Percentiles rank a stretch among this genome's conserved stretches.
phyloP scores from a whole-genome alignment of 2,797 vertebrate genomes.

The Mus minutoides region DNA sequence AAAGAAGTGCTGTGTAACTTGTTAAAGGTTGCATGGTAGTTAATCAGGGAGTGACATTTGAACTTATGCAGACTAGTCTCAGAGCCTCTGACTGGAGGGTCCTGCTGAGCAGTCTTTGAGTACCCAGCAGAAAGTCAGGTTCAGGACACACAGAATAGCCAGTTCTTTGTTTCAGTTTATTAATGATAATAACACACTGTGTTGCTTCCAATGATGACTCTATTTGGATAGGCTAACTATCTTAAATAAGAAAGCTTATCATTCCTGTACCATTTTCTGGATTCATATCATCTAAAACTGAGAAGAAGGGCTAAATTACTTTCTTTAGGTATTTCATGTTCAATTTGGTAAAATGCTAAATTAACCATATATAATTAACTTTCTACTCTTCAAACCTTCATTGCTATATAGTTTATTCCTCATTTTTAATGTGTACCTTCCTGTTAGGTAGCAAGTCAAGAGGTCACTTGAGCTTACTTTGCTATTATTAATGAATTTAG shows the following conservation, averaged over 20 bases:
- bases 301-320: constrained; percentile 25
- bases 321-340: constrained; percentile 51
- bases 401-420: constrained; percentile 16
- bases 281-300: constrained; percentile 21
- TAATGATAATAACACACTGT: neutral
- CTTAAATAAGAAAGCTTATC: constrained; percentile 12
- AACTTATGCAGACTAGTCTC: neutral
- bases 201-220: constrained; percentile 36
- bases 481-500: constrained; percentile 25
- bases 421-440: constrained; percentile 20
- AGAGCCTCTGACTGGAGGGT: neutral
- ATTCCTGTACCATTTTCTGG: neutral
- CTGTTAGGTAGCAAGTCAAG: neutral
- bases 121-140: neutral
- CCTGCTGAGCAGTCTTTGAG: neutral
- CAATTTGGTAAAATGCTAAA: constrained; percentile 1
- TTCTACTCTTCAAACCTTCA: constrained; percentile 4
- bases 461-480: constrained; percentile 36
- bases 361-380: constrained; percentile 41
- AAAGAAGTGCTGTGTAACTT: constrained; percentile 1
- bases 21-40: neutral
- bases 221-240: constrained; percentile 36
- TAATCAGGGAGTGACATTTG: constrained; percentile 5
- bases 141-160: neutral
- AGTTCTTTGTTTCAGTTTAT: constrained; percentile 46